These are phyloP conservation scores for Pipistrellus pygmaeus DNA, from an alignment of 2,797 vertebrate genomes.

Conservation along the genomic window DNA sequence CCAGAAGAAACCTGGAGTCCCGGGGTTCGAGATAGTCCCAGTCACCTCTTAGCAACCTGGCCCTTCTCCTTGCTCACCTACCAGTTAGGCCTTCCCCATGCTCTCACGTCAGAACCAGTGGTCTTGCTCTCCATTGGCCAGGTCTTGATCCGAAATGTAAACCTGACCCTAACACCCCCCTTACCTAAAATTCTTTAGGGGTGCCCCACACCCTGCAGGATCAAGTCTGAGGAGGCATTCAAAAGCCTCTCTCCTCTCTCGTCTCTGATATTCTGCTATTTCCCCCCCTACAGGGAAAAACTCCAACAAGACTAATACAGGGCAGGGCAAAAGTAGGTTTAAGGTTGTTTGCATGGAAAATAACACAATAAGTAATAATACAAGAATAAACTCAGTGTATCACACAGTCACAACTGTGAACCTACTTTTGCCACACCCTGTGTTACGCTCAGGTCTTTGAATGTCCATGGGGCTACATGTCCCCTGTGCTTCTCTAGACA, in stretches of 20 bases:
- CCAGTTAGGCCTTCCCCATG: no score
- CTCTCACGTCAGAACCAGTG: not conserved
- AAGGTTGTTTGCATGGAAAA: not conserved
- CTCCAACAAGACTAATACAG: not conserved
- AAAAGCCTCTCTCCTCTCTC: not conserved
- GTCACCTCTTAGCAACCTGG: not conserved
- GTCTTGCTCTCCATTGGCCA: not conserved
- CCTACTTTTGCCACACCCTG: not conserved
- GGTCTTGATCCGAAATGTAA: not conserved
- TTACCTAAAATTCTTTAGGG: slow-evolving; percentile 9
- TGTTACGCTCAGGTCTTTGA: not conserved
- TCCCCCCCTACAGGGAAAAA: not conserved
- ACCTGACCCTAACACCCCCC: not conserved
- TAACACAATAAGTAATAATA: not conserved
- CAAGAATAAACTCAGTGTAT: not conserved
- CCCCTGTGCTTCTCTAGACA: not conserved
- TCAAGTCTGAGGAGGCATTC: not conserved
- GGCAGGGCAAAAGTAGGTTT: not conserved
- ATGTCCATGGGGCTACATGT: not conserved
- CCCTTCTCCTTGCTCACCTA: rapidly evolving
- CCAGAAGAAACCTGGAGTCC: not conserved
- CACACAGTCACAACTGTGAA: not conserved
- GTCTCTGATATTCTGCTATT: not conserved
- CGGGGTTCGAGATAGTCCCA: not conserved
- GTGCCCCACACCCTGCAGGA: not conserved